Percentiles rank a stretch among this genome's conserved stretches.
phyloP scores from a whole-genome alignment of 2,797 vertebrate species.

The Merluccius polli region DNA sequence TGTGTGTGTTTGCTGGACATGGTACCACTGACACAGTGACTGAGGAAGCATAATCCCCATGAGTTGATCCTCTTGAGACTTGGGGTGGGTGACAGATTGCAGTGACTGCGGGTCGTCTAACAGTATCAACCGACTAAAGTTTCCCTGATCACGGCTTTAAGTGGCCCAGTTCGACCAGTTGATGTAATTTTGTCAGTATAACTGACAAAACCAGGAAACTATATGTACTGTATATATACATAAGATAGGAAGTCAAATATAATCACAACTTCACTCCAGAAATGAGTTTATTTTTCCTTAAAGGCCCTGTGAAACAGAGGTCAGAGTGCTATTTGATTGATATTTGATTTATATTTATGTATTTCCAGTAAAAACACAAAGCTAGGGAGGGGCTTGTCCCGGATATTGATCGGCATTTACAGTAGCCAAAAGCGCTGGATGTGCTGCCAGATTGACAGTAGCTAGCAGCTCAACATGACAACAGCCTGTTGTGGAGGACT shows the following conservation, averaged over 20 bases:
- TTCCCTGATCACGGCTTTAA: not conserved
- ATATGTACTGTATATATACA: no score
- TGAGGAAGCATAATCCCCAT: conserved; percentile 27
- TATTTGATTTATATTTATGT: no score
- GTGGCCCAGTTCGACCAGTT: not conserved
- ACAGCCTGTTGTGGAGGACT: no score
- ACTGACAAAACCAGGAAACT: not conserved
- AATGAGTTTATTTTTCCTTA: not conserved
- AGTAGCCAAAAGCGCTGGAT: no score
- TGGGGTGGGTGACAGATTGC: conserved; percentile 27
- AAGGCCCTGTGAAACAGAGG: no score
- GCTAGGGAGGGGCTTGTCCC: no score
- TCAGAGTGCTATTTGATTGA: no score
- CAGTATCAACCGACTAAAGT: conserved; percentile 14
- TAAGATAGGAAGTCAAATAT: not conserved
- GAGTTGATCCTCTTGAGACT: not conserved
- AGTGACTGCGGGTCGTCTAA: conserved; percentile 23
- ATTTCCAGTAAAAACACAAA: no score
- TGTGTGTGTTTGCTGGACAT: conserved; percentile 7
- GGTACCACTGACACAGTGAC: conserved; percentile 33
- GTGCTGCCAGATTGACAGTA: no score
- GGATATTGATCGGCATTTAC: no score
- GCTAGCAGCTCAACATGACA: no score
- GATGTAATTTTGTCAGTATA: not conserved
- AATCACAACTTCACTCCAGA: not conserved